Base-by-base conservation (phyloP, 2,113 vertebrate species). In the Corythaeola cristata region DNA sequence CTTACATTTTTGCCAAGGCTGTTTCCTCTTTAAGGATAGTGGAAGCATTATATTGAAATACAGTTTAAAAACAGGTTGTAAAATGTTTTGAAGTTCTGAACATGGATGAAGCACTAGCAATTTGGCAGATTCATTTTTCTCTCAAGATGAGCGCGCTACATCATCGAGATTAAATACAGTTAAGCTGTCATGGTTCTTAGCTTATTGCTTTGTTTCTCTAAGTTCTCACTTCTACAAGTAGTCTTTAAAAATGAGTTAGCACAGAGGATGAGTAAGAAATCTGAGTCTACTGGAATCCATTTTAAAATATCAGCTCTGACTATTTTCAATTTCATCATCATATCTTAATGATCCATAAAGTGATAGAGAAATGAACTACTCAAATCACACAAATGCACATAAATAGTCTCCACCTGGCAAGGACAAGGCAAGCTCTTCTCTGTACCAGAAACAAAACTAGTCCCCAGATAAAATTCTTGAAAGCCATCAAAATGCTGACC, bases 21-120 rank as follows among this genome's bases (percentile, higher is more conserved):
- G 23, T 63, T 90, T 90, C 52, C n/a, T 79, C 55, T 90, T 60
- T 66, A 76, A 60, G 59, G 32, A 35, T 5, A 72, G 11, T 20
- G 11, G 47, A 90, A 84, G 12, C 20, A 64, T 84, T 91, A 63
- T 64, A 82, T 81, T 95, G 84, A 92, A 93, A 94, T 75, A 80
- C 33, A 85, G 53, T 87, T 86, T 58, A 53, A 95, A 95, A 91
- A 90, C 10, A 87, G 37, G 23, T 32, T 87, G 56, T 55, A 89
- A 97, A 96, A 91, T 24, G 6, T 95, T 94, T 89, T 84, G 64
- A 93, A 37, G 63, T 86, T 86, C 33, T 62, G 37, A 92, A 55
- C 50, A 71, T 59, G 77, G 15, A 90, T 58, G 20, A 92, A 81
- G 68, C 32, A 67, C 73, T 75, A 67, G 10, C 19, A 90, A 77